These are phyloP conservation scores for Aptenodytes forsteri DNA, from an alignment of 2,113 vertebrate species.

Conservation along the genomic window DNA sequence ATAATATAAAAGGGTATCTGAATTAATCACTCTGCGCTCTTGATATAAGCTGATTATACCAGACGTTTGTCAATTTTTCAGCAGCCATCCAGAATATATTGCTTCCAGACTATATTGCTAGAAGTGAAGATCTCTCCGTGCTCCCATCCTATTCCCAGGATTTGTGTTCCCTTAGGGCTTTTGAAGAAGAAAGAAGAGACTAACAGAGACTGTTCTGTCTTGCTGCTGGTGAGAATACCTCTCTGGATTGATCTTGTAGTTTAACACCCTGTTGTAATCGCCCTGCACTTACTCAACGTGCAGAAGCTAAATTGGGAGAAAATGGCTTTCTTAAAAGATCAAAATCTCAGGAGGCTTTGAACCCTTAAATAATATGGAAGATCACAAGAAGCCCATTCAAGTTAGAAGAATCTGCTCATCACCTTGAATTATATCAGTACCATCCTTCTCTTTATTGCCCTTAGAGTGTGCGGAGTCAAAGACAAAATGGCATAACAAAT, in stretches of 20 bases:
- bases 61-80: not conserved
- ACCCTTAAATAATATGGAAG: slow-evolving; percentile 40
- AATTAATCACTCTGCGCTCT: not conserved
- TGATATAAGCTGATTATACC: not conserved
- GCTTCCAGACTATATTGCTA: not conserved
- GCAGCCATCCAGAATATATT: not conserved
- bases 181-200: not conserved
- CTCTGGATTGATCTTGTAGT: not conserved
- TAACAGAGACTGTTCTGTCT: not conserved
- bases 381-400: slow-evolving; percentile 39
- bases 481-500: slow-evolving; percentile 26
- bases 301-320: slow-evolving; percentile 8
- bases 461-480: not conserved
- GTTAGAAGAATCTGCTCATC: slow-evolving; percentile 37
- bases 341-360: slow-evolving; percentile 26
- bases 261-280: not conserved
- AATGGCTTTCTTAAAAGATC: slow-evolving; percentile 15
- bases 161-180: not conserved
- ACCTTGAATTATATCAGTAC: slow-evolving; percentile 30
- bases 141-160: not conserved
- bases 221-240: not conserved
- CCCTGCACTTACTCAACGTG: not conserved
- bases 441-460: slow-evolving; percentile 13
- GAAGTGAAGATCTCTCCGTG: not conserved
- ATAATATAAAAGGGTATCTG: not conserved